A percentile compares a stretch with the other conserved stretches of the same genome.
Evolutionary conservation across 2,888 invertebrate species (phyloP).

Genomic region (Herminia tarsipennalis): DNA sequence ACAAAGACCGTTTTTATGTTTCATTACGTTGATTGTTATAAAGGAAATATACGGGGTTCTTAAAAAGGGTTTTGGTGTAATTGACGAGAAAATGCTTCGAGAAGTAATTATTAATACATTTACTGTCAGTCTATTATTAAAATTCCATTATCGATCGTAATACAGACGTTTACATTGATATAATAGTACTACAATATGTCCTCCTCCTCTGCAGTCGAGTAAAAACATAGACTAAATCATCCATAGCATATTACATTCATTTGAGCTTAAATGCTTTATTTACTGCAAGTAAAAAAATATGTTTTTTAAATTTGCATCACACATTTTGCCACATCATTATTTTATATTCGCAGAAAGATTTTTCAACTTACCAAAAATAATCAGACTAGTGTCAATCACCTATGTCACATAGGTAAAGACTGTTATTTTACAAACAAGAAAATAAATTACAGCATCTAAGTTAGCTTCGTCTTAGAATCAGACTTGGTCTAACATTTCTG

Average conservation of each 20-base stretch:
- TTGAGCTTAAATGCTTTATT: too few species aligned
- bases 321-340: too few species aligned
- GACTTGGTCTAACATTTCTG: slow-evolving; percentile 16
- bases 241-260: too few species aligned
- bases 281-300: too few species aligned
- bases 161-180: neutral
- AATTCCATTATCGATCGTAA: slow-evolving; percentile 3
- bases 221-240: too few species aligned
- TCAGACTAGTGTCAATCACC: too few species aligned
- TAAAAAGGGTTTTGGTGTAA: slow-evolving; percentile 32
- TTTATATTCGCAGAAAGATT: too few species aligned
- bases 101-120: slow-evolving; percentile 34
- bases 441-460: slow-evolving; percentile 13
- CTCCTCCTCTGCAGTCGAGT: too few species aligned
- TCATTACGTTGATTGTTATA: slow-evolving; percentile 12
- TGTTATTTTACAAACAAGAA: slow-evolving; percentile 4
- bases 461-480: slow-evolving; percentile 22
- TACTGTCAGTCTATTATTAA: slow-evolving; percentile 24
- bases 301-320: too few species aligned
- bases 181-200: too few species aligned
- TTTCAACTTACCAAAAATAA: too few species aligned
- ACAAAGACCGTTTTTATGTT: slow-evolving; percentile 24
- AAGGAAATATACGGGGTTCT: slow-evolving; percentile 9
- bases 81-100: slow-evolving; percentile 17
- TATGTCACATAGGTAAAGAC: neutral